Percentiles rank a stretch among this genome's conserved stretches.
Evolutionary conservation across 2,888 invertebrate genomes (phyloP).

Genomic region (Kuschelorhynchus macadamiae): DNA sequence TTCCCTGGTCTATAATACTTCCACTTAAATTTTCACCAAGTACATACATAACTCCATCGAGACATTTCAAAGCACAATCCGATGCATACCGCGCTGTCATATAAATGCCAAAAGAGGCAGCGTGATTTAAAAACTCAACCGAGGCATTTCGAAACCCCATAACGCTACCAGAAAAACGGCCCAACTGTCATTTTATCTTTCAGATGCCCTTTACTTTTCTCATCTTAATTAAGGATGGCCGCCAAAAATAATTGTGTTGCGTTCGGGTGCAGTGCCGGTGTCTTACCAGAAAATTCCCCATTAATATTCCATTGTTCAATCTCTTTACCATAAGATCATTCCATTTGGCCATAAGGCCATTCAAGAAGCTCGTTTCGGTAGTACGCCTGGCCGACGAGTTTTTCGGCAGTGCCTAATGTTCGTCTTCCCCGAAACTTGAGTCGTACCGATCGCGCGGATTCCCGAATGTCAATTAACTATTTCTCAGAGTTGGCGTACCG

Average conservation of each 20-base stretch:
- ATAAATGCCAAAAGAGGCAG: constrained; percentile 24
- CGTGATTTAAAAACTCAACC: constrained; percentile 35
- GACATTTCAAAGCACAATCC: background rate
- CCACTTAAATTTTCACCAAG: too few relatives aligned
- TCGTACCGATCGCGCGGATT: constrained; percentile 44
- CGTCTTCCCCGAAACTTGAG: constrained; percentile 39
- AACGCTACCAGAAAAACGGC: constrained; percentile 23
- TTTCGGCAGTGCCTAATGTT: constrained; percentile 46
- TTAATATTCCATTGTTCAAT: constrained; percentile 46
- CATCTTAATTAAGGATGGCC: constrained; percentile 47
- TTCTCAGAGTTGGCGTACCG: constrained; percentile 58
- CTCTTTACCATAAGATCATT: constrained; percentile 43
- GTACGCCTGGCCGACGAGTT: constrained; percentile 31
- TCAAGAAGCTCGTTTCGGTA: constrained; percentile 39
- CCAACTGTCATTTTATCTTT: constrained; percentile 38
- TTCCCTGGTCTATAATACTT: too few relatives aligned
- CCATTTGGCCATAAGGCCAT: constrained; percentile 41
- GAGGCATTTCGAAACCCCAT: constrained; percentile 26
- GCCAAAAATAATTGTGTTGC: constrained; percentile 39
- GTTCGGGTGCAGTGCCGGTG: constrained; percentile 27
- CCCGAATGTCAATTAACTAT: constrained; percentile 64
- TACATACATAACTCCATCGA: too few relatives aligned
- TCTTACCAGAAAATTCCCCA: constrained; percentile 45
- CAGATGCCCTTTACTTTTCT: constrained; percentile 32
- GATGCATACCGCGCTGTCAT: background rate